Percentiles rank a stretch among this genome's conserved stretches.
Evolutionary conservation across 2,113 vertebrate genomes (phyloP).

Genomic region (Prunella fulvescens): DNA sequence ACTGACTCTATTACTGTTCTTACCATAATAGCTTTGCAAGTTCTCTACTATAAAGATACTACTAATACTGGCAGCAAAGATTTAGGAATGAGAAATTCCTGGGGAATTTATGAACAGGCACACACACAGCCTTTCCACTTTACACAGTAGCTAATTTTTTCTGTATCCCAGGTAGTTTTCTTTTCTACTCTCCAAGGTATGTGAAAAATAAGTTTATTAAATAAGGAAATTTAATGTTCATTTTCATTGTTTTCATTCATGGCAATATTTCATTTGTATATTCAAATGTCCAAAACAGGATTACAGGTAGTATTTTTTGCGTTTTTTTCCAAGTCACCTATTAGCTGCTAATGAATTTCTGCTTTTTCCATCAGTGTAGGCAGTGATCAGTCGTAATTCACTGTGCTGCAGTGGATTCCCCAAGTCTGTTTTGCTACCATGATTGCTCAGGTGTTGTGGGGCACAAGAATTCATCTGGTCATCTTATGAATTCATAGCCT

Average conservation of each 20-base stretch:
- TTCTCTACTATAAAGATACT: not conserved
- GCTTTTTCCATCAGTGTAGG: not conserved
- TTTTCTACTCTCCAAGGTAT: not conserved
- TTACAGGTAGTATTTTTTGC: not conserved
- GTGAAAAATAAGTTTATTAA: not conserved
- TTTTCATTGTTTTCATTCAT: not conserved
- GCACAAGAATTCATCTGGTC: not conserved
- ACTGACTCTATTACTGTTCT: not conserved
- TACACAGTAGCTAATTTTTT: not conserved
- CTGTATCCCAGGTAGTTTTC: not conserved
- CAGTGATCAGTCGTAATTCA: not conserved
- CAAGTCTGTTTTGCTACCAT: not conserved
- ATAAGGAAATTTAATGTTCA: not conserved
- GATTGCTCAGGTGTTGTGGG: not conserved
- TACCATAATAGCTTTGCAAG: not conserved
- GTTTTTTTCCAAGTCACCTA: not conserved
- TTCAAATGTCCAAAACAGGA: not conserved
- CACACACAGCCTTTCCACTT: not conserved
- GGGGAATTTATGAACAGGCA: not conserved
- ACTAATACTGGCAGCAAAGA: not conserved
- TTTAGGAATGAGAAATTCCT: not conserved
- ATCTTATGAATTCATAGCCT: not conserved
- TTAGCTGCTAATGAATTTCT: not conserved
- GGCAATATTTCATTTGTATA: not conserved
- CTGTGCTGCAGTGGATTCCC: not conserved